Percentiles rank a stretch among this genome's conserved stretches.
These are phyloP conservation scores for Strigops habroptila DNA, from an alignment of 2,113 vertebrate genomes.

Conservation along the genomic window DNA sequence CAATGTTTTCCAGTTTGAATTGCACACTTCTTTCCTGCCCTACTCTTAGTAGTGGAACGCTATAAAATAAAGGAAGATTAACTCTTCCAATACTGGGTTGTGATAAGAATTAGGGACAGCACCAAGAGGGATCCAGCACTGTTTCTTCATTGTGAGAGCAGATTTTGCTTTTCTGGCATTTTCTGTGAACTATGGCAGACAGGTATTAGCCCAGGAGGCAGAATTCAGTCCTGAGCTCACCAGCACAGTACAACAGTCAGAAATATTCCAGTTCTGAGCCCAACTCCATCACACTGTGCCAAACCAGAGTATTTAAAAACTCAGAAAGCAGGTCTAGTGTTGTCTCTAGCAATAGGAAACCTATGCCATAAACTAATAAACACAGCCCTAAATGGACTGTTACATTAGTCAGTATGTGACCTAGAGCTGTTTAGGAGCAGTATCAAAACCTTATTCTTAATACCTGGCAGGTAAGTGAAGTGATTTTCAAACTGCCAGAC, in stretches of 20 bases:
- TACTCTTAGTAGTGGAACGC: not conserved
- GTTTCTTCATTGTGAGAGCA: not conserved
- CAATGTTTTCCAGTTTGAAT: not conserved
- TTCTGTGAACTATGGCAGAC: not conserved
- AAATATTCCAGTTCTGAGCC: not conserved
- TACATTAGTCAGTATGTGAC: not conserved
- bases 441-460: slow-evolving; percentile 34
- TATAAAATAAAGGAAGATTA: not conserved
- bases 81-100: not conserved
- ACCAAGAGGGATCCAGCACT: not conserved
- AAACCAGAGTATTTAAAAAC: not conserved
- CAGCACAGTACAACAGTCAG: not conserved
- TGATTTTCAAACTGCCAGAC: slow-evolving; percentile 56
- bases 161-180: not conserved
- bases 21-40: not conserved
- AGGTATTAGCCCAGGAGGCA: not conserved
- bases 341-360: not conserved
- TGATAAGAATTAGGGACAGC: not conserved
- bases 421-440: not conserved
- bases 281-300: not conserved
- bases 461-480: slow-evolving; percentile 55
- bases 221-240: not conserved
- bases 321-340: not conserved
- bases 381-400: not conserved
- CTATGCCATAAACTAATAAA: not conserved